Conservation (phyloP, 2,113 vertebrate genomes). For the Electrona antarctica region DNA sequence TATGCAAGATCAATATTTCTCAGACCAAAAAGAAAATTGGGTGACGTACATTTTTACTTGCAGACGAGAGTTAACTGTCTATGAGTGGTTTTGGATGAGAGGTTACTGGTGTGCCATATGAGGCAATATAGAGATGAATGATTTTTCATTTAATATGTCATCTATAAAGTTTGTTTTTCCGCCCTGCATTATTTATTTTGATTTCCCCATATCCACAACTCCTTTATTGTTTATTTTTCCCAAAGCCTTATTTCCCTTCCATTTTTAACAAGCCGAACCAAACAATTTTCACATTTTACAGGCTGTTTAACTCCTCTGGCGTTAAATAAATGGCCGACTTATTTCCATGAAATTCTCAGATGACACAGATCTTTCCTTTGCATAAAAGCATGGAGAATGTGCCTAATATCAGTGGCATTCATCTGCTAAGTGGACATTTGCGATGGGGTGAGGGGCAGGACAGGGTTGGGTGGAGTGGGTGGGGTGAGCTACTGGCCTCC, state of each 20-base stretch:
- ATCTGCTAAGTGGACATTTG: constrained; percentile 99
- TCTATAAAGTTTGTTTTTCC: constrained; percentile 61
- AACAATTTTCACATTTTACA: constrained; percentile 95
- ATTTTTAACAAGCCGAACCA: constrained; percentile 96
- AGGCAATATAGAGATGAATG: constrained; percentile 59
- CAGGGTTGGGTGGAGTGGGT: constrained; percentile 77
- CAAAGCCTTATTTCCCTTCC: constrained; percentile 73
- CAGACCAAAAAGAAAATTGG: constrained; percentile 45
- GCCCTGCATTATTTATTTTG: constrained; percentile 45
- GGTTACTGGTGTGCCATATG: constrained; percentile 59
- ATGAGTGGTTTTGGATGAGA: constrained; percentile 70
- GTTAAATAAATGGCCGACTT: constrained; percentile 95
- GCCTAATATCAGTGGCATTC: constrained; percentile 96
- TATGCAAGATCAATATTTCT: constrained; percentile 1
- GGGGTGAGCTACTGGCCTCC: constrained; percentile 87
- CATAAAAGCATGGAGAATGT: constrained; percentile 99
- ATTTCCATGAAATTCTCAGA: constrained; percentile 99
- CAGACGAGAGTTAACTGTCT: constrained; percentile 56
- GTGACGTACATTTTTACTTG: constrained; percentile 46
- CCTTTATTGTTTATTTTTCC: constrained; percentile 76
- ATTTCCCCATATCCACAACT: constrained; percentile 68
- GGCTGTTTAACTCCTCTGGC: constrained; percentile 89
- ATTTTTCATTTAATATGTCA: constrained; percentile 69
- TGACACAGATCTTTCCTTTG: constrained; percentile 99
- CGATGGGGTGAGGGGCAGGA: constrained; percentile 86